Evolutionary conservation across 2,888 invertebrate genomes (phyloP).

Genomic region (Girardia tigrina): DNA sequence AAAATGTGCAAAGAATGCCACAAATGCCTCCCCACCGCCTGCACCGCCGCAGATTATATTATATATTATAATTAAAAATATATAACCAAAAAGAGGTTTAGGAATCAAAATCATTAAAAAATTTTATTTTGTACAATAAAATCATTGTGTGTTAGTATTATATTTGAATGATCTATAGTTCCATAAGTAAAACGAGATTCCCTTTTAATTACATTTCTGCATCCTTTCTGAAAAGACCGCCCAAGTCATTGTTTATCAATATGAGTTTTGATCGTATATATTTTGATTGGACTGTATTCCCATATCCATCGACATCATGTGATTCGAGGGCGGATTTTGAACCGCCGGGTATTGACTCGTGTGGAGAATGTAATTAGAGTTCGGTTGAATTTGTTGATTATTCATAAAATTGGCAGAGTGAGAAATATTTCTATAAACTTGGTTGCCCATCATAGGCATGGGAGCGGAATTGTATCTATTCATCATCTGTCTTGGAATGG

Average conservation of each 20-base stretch:
- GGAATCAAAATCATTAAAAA: not conserved
- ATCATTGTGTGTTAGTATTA: no score
- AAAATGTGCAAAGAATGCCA: no score
- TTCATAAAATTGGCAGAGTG: not conserved
- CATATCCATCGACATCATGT: not conserved
- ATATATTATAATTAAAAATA: not conserved
- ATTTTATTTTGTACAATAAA: no score
- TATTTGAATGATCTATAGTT: no score
- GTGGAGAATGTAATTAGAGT: not conserved
- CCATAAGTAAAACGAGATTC: no score
- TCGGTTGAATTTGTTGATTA: not conserved
- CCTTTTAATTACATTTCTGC: no score
- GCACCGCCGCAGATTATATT: no score
- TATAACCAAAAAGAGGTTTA: not conserved
- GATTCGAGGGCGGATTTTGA: not conserved
- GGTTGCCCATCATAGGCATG: not conserved
- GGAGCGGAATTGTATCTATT: not conserved
- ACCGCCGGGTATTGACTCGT: not conserved
- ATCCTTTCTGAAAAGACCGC: no score
- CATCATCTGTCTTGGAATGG: not conserved
- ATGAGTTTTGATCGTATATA: not conserved
- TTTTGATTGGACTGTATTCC: not conserved
- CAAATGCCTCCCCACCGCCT: no score
- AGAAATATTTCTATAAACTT: not conserved
- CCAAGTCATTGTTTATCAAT: not conserved